Base-by-base conservation (phyloP, 2,797 vertebrate genomes). In the Cyprinodon diabolis region DNA sequence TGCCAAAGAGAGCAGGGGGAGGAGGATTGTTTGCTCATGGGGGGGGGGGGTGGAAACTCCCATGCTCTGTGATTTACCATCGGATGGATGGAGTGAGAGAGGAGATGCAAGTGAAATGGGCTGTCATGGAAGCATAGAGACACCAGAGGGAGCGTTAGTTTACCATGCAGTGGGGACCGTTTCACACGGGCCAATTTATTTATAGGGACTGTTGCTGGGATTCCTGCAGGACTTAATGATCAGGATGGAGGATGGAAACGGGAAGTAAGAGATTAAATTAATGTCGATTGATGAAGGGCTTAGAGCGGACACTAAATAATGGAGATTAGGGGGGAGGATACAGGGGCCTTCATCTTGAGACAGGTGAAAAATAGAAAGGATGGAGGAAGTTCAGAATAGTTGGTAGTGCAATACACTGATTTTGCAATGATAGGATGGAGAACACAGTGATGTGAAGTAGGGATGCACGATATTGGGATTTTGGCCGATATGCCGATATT, bases 321-420 rank as follows among this genome's bases (percentile, higher is more conserved):
- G 56, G 25, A 55, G 54, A 17, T 30, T 12, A 30, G 19, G 47
- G 54, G 66, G 77, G 13, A 40, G 15, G 1, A 30, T 15, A 11
- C 2, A n/a, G 37, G 56, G 8, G 79, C n/a, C n/a, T 82, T 68
- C 90, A 93, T 89, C 90, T 92, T 93, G 88, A 90, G 85, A 87
- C 80, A 72, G 55, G 79, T 71, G 82, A 75, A 74, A 4, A 21
- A 58, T 69, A 77, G 77, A 75, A 85, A 81, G 74, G 69, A 82
- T 72, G 76, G 70, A 81, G 76, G 76, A 74, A 66, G 57, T 1
- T 60, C 58, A 58, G 70, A 60, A 72, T 82, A 75, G 70, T 30
- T 74, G 23, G 69, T 58, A 54, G 45, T 71, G 72, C 48, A 69
- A 73, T 55, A 57, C 30, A 69, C 79, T 58, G 54, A 11, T 1